These are phyloP conservation scores for Protobothrops mucrosquamatus DNA, from an alignment of 2,113 vertebrate genomes.

Conservation along the genomic window DNA sequence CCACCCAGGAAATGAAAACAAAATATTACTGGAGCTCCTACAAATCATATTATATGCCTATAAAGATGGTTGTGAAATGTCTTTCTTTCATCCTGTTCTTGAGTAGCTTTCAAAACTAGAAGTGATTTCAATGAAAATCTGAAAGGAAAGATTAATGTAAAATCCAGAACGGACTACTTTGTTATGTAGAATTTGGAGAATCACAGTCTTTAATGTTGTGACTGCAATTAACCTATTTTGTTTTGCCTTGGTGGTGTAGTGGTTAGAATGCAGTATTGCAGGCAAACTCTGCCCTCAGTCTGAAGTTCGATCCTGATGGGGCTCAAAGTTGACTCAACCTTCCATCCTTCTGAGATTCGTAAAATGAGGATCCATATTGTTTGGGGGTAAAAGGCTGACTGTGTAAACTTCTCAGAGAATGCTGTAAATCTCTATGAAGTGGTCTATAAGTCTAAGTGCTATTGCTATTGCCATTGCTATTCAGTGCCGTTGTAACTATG, in stretches of 20 bases:
- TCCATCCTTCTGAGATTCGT: background rate
- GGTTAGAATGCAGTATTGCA: background rate
- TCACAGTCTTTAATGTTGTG: background rate
- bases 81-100: background rate
- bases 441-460: no score
- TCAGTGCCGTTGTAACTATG: background rate
- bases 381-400: background rate
- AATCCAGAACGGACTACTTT: background rate
- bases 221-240: background rate
- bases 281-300: background rate
- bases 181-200: background rate
- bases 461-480: background rate
- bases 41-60: constrained; percentile 41
- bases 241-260: background rate
- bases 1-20: constrained; percentile 7
- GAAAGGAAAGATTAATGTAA: background rate
- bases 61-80: background rate
- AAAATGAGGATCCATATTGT: background rate
- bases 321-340: background rate
- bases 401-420: background rate
- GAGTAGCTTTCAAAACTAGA: background rate
- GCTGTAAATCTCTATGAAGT: no score
- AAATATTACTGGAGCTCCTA: constrained; percentile 24
- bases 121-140: background rate
- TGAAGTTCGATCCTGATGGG: background rate